Evolutionary conservation across 2,113 vertebrate species (phyloP), one percentile per base, ranked within the genome.

Genomic region (Poeciliopsis occidentalis): DNA sequence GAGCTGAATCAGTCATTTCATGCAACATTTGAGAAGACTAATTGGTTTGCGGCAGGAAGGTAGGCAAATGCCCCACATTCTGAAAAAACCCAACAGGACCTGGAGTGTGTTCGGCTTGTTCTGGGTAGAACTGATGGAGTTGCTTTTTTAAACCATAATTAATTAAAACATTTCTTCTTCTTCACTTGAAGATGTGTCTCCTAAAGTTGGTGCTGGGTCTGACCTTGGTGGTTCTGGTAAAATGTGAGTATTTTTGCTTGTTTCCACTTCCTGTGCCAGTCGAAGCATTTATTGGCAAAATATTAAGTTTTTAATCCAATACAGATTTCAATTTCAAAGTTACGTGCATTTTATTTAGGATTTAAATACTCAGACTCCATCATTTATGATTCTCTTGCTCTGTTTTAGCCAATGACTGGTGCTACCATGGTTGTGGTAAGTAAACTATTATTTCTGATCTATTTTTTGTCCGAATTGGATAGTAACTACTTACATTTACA

Each of bases 361-460:
- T 41, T 15, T 63, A 4, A 70, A 26, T 12, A 19, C 39, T 1
- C 22, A 31, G 11, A 29, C 51, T 47, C 71, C 12, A 67, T 3
- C 17, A 3, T 26, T 78, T 10, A 44, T 27, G n/a, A 51, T 71
- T 8, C n/a, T 47, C 2, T 64, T 0, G 60, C 67, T 74, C 13
- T 39, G 2, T 78, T 86, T 69, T 78, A 90, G 90, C 7, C 10
- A 63, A 22, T 57, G 72, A 89, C 0, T 93, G 92, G 92, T 93
- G 92, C 76, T 91, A 92, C 30, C 64, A 2, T 5, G 78, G 72
- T 60, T 93, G 91, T 11, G 57, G 88, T 93, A 69, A 87, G 88
- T 84, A 60, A 60, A 7, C 3, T 34, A 15, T 24, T 3, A 34
- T 51, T 6, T 60, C 8, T 47, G 22, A 2, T 10, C 8, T 19